Conservation (phyloP, 2,888 invertebrate genomes). For the Boloria euphrosyne region DNA sequence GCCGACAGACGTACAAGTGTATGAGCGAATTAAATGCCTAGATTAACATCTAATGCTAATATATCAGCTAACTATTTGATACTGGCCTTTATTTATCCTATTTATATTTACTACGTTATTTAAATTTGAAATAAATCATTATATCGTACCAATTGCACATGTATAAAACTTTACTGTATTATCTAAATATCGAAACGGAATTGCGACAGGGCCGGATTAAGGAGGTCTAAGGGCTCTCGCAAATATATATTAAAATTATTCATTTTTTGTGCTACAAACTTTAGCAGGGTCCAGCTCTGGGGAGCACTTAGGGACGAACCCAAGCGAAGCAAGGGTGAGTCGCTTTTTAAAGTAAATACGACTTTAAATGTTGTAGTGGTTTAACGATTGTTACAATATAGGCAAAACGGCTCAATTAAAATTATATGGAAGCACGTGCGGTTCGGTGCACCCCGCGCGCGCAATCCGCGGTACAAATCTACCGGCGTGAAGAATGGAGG, state of each 20-base stretch:
- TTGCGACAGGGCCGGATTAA: no score
- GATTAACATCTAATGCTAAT: constrained; percentile 2
- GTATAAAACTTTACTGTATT: no score
- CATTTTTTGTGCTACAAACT: no score
- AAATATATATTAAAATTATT: no score
- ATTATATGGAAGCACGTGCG: not conserved
- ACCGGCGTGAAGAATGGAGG: constrained; percentile 44
- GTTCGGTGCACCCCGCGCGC: not conserved
- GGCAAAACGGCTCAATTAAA: constrained; percentile 3
- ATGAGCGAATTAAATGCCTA: constrained; percentile 10
- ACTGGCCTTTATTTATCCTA: not conserved
- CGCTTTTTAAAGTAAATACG: no score
- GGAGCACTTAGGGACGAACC: no score
- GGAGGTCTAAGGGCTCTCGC: no score
- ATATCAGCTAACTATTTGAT: not conserved
- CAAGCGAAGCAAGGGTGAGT: no score
- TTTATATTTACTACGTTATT: not conserved
- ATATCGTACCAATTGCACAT: no score
- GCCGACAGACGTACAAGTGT: constrained; percentile 6
- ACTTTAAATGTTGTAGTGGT: no score
- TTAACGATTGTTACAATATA: not conserved
- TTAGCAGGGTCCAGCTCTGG: no score
- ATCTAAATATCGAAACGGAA: no score
- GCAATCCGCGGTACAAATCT: constrained; percentile 22
- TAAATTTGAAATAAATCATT: not conserved